Base-by-base conservation (phyloP, 2,888 invertebrate species). In the Xestia rhomboidea region DNA sequence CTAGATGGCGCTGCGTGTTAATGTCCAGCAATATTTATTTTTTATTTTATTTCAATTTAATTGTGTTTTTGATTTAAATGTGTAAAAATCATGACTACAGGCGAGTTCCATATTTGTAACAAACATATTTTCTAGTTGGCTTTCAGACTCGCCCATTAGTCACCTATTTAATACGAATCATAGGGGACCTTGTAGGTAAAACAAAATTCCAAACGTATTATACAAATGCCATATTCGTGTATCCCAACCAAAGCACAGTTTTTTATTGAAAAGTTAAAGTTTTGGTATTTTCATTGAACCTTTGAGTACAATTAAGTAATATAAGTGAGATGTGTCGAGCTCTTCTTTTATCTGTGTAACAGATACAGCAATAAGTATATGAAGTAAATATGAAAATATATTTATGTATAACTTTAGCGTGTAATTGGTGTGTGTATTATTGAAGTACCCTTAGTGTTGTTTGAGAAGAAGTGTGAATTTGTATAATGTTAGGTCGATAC, bases 301-400 rank as follows among this genome's bases (percentile, higher is more conserved):
- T 89, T 84, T 78, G 80, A 91, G 92, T 92, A 92, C 90, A 91
- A 92, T 86, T 93, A 91, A 91, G 93, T 95, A 94, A 92, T 88
- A 76, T 94, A 94, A 94, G 95, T 95, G 94, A 95, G 94, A 95
- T 92, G 85, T 92, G 93, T 93, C 93, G 95, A 95, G 96, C 95
- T 95, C 95, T 92, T 94, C 91, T 88, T 92, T 92, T 92, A 93
- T 95, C 96, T 96, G 95, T 96, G 92, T 93, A 93, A 96, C 96
- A 95, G 96, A 95, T 90, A 93, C 95, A 96, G 96, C 96, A 96
- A 96, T 96, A 96, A 96, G 90, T 93, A 91, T 92, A 91, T 90
- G 86, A 82, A 90, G 86, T 83, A 79, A 82, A 81, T 83, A 86
- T 86, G 71, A 87, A 84, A 83, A 86, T 85, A 89, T 90, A 89